These are phyloP conservation scores for Tyria jacobaeae DNA, from an alignment of 2,888 invertebrate genomes.

Conservation along the genomic window DNA sequence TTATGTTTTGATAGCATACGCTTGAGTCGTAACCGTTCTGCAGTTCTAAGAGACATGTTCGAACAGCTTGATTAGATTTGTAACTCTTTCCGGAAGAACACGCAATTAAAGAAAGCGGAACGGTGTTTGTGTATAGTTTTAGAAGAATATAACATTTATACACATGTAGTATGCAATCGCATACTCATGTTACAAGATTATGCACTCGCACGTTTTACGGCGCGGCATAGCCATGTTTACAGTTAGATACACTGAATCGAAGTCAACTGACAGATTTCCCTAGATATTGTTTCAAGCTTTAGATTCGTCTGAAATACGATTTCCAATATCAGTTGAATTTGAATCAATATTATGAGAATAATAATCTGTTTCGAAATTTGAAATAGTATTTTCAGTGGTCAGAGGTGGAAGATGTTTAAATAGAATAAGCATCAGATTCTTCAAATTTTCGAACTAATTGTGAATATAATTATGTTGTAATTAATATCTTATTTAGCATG, in stretches of 20 bases:
- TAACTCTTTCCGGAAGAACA: slow-evolving; percentile 45
- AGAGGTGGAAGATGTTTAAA: too few species aligned
- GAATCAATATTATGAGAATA: too few species aligned
- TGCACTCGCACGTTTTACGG: slow-evolving; percentile 11
- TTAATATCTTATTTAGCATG: too few species aligned
- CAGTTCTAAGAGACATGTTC: slow-evolving; percentile 13
- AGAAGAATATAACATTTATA: slow-evolving; percentile 43
- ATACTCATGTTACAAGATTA: slow-evolving; percentile 25
- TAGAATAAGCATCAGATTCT: too few species aligned
- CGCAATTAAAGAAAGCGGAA: slow-evolving; percentile 56
- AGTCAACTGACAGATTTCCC: background rate
- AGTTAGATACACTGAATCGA: background rate
- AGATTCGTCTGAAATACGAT: background rate
- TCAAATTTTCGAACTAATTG: too few species aligned
- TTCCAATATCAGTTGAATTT: too few species aligned
- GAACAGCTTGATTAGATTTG: slow-evolving; percentile 33
- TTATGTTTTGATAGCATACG: too few species aligned
- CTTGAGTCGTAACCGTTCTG: too few species aligned
- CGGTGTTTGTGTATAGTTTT: slow-evolving; percentile 44
- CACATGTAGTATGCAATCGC: too few species aligned
- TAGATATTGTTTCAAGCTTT: background rate
- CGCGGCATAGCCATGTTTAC: background rate
- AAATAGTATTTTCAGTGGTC: too few species aligned
- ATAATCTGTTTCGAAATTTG: too few species aligned
- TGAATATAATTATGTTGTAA: too few species aligned